phyloP scores from a whole-genome alignment of 2,888 invertebrate genomes.

The Macrophya alboannulata region DNA sequence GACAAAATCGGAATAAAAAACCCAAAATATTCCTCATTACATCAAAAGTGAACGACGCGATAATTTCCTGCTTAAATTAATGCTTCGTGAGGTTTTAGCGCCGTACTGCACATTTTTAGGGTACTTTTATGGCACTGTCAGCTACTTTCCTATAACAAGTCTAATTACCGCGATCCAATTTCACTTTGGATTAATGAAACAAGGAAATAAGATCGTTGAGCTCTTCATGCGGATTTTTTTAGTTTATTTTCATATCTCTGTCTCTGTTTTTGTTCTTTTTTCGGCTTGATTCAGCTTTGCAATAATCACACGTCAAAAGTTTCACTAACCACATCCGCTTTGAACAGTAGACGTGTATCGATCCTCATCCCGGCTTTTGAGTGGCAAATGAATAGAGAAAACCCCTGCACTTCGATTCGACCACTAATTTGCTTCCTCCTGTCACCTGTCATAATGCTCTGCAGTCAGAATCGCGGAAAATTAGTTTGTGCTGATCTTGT shows the following conservation, averaged over 20 bases:
- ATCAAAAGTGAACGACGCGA: too few relatives aligned
- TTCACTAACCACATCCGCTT: neutral
- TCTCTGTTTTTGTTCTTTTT: neutral
- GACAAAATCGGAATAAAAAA: too few relatives aligned
- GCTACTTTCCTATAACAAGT: neutral
- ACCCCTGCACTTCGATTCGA: neutral
- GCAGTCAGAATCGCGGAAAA: neutral
- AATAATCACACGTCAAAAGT: neutral
- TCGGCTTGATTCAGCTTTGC: neutral
- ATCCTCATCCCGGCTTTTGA: neutral
- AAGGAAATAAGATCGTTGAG: neutral
- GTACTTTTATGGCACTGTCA: slow-evolving; percentile 11
- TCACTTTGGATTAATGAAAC: neutral
- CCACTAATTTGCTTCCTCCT: neutral
- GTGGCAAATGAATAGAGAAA: neutral
- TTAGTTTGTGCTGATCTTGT: neutral
- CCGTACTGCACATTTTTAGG: neutral
- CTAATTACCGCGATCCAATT: neutral
- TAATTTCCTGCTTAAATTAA: neutral
- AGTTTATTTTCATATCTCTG: neutral
- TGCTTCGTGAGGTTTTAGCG: neutral
- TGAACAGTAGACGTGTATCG: neutral
- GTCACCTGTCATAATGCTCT: neutral
- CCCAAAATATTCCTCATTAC: too few relatives aligned
- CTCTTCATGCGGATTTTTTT: neutral